Percentiles rank a stretch among this genome's conserved stretches.
Conservation (phyloP, 2,797 vertebrate species). For the Malurus leucopterus region DNA sequence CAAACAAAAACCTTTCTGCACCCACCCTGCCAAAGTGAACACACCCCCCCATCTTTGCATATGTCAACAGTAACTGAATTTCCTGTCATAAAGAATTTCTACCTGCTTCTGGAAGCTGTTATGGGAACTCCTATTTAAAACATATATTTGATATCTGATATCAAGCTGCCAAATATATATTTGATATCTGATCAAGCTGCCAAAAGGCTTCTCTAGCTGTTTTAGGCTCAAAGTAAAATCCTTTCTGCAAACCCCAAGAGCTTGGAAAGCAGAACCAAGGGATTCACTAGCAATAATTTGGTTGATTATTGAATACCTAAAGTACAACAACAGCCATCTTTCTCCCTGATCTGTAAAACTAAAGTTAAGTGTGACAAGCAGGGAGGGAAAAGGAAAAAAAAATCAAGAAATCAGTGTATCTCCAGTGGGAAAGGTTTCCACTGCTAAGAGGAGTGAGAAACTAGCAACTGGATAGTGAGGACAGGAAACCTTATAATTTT, state of each 20-base stretch:
- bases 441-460: not conserved
- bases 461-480: not conserved
- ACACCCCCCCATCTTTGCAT: not conserved
- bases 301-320: not conserved
- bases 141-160: not conserved
- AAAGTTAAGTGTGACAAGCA: not conserved
- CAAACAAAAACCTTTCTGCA: not conserved
- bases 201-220: not conserved
- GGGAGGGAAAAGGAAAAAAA: not conserved
- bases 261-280: not conserved
- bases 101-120: not conserved
- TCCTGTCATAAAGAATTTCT: not conserved
- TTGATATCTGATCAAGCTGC: not conserved
- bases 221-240: not conserved
- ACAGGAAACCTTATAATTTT: not conserved
- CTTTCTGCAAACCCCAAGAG: not conserved
- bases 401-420: not conserved
- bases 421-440: not conserved
- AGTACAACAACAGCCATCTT: not conserved
- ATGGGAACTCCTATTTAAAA: not conserved
- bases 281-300: not conserved
- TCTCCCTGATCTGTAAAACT: not conserved
- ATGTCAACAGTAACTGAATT: accelerated
- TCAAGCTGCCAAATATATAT: not conserved
- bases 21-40: not conserved